Evolutionary conservation across 1,140 invertebrate species (phyloP).

Genomic region (Ruditapes philippinarum): DNA sequence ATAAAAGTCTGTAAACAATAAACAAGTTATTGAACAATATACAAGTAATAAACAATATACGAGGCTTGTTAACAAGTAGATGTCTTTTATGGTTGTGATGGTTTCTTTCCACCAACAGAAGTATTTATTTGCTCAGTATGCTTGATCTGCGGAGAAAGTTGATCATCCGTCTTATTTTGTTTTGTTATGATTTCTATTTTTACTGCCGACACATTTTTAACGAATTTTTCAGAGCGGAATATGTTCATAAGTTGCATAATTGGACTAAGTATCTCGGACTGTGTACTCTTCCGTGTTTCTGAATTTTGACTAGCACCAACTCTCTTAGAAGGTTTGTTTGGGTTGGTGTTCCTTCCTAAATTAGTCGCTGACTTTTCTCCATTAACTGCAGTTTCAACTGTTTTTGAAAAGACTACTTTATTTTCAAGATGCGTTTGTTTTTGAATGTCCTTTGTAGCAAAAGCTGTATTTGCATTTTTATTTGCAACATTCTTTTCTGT

Average conservation of each 20-base stretch:
- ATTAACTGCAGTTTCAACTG: background rate
- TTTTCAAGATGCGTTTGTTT: too few species aligned
- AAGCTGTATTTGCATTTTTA: too few species aligned
- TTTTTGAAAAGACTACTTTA: too few species aligned
- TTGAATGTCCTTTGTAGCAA: too few species aligned
- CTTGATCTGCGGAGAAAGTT: background rate
- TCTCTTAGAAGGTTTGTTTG: background rate
- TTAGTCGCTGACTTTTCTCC: background rate
- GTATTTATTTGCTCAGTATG: too few species aligned
- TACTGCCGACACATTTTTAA: slow-evolving; percentile 21
- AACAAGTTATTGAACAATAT: too few species aligned
- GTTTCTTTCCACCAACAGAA: too few species aligned
- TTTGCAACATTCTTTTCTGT: too few species aligned
- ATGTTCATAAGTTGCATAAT: slow-evolving; percentile 30
- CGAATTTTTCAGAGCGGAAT: slow-evolving; percentile 9
- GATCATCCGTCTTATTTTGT: background rate
- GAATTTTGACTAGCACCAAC: background rate
- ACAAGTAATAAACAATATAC: too few species aligned
- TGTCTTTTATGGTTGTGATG: too few species aligned
- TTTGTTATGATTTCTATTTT: slow-evolving; percentile 57
- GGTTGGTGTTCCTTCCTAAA: background rate
- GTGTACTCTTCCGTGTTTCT: background rate
- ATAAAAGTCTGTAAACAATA: too few species aligned
- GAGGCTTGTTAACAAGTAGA: too few species aligned
- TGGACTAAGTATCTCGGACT: background rate